Evolutionary conservation across 2,888 invertebrate species (phyloP), one percentile per base, ranked within the genome.

Genomic region (Xestobium rufovillosum): DNA sequence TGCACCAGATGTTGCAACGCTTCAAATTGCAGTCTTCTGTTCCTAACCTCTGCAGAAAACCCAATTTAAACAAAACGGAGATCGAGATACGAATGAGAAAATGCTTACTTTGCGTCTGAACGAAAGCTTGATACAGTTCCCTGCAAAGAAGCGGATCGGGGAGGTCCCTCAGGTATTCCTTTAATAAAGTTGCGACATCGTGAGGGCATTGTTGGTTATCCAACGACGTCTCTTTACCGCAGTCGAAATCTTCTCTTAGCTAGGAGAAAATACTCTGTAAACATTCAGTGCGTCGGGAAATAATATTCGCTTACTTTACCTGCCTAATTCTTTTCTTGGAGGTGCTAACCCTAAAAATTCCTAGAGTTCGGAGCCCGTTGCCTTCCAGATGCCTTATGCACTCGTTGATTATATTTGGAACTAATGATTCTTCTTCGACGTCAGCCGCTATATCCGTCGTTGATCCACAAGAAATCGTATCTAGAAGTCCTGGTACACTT

Each of bases 321-420:
- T 92, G 89, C 65, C 91, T 75, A 26, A 91, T 87, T 60, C 92
- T 73, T 62, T 91, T 94, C 64, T 88, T 90, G 3, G 92, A 91
- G 19, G 90, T 82, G 46, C 91, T 89, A 29, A 94, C 90, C 49
- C 94, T 75, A 68, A 95, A 95, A 41, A 95, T 80, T 2, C 95
- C 95, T 11, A 90, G 72, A 26, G 87, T 88, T 54, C 81, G 77
- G 28, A 94, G 71, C 14, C 91, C 92, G 52, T 84, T 75, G 34
- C 75, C 71, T 58, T 90, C 80, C 43, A 94, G 72, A 65, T 91
- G 86, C 48, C 78, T 75, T 42, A 90, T 78, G 59, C 92, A 92
- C 44, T 80, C 79, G 38, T 72, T 73, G 25, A 92, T 80, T 47
- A 94, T 72, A 15, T 75, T 73, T 0, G 92, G 92, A 10, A 92